Percentiles rank a stretch among this genome's conserved stretches.
Evolutionary conservation across 2,113 vertebrate genomes (phyloP).

Genomic region (Myotis lucifugus): DNA sequence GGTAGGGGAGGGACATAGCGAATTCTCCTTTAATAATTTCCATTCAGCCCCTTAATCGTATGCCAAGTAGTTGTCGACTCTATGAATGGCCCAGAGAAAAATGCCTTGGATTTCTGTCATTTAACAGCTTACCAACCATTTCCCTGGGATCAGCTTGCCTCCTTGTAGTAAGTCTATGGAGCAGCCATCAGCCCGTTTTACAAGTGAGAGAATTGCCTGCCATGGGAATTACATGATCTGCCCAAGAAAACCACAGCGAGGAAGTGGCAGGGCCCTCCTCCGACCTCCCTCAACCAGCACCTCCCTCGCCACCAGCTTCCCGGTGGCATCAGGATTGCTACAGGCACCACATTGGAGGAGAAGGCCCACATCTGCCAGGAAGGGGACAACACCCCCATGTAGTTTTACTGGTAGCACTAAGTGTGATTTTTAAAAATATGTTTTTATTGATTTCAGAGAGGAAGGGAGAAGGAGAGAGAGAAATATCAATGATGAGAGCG

Average conservation of each 20-base stretch:
- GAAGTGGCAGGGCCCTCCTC: neutral
- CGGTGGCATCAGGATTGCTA: neutral
- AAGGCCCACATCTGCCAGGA: too few relatives aligned
- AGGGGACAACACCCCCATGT: neutral
- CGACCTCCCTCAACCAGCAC: too few relatives aligned
- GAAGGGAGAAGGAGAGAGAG: too few relatives aligned
- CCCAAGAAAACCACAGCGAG: neutral
- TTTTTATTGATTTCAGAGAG: too few relatives aligned
- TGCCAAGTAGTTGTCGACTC: neutral
- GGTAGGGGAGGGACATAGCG: neutral
- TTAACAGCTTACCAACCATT: neutral
- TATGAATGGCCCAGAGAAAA: neutral
- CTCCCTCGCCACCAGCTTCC: accelerated
- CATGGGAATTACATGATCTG: too few relatives aligned
- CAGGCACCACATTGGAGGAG: neutral
- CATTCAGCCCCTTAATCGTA: neutral
- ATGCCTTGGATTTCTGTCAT: neutral
- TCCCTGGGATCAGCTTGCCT: neutral
- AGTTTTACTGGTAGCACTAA: neutral
- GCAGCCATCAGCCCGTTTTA: neutral
- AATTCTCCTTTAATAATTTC: neutral
- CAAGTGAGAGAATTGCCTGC: neutral
- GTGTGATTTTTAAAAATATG: too few relatives aligned
- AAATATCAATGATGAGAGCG: too few relatives aligned
- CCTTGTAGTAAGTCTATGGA: neutral